Evolutionary conservation across 2,888 invertebrate genomes (phyloP).

Genomic region (Beris chalybata): DNA sequence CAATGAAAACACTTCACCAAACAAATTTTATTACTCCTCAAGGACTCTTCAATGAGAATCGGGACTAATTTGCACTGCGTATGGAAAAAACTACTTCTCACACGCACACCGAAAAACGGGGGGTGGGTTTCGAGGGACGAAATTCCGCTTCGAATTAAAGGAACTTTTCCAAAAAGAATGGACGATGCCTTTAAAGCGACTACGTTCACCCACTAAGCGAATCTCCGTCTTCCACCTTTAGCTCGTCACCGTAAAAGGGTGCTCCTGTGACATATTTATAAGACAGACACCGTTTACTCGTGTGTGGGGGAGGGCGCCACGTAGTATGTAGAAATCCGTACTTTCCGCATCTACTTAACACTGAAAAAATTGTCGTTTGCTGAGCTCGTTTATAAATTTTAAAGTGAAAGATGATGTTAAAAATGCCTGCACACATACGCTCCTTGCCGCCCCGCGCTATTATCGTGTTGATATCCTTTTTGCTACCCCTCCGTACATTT

Average conservation of each 20-base stretch:
- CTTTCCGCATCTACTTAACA: conserved; percentile 13
- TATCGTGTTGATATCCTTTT: conserved; percentile 32
- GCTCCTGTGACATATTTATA: conserved; percentile 29
- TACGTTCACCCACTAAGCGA: conserved; percentile 22
- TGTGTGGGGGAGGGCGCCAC: conserved; percentile 12
- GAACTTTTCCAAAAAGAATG: not conserved
- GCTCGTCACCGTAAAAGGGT: conserved; percentile 4
- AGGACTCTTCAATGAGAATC: no score
- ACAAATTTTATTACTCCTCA: no score
- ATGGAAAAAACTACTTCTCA: no score
- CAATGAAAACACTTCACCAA: no score
- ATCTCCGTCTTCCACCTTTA: not conserved
- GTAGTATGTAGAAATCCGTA: conserved; percentile 6
- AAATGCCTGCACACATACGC: conserved; percentile 26
- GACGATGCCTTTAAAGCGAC: conserved; percentile 18
- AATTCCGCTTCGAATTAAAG: conserved; percentile 1
- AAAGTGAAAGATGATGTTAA: conserved; percentile 16
- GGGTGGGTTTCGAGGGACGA: no score
- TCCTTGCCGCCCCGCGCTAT: conserved; percentile 22
- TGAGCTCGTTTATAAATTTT: conserved; percentile 21
- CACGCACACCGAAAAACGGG: no score
- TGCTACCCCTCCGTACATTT: not conserved
- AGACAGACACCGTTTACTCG: not conserved
- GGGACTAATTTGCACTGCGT: no score
- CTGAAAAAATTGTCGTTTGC: conserved; percentile 13